Evolutionary conservation across 64 coral and sea anemone genomes (phyloP), one percentile per base, ranked within the genome.

Genomic region (Pocillopora damicornis): DNA sequence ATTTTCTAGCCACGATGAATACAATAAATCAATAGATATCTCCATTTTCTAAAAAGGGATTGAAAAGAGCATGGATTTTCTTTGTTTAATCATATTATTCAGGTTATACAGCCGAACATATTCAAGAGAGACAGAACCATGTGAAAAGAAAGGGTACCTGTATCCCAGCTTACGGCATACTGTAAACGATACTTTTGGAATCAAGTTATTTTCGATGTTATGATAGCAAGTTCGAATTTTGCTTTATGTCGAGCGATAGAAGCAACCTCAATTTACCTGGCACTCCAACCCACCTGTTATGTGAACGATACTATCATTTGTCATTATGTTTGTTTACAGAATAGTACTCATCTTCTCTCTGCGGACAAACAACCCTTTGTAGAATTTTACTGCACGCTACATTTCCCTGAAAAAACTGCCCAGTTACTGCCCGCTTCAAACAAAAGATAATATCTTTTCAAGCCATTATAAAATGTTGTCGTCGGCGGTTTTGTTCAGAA

Each of bases 31-130:
- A 51, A 51, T 71, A 71, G 22, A 71, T 11, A 71, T 20, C 25
- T 0, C 20, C 12, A 71, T 35, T 66, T 37, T 63, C 35, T 2
- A 60, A 22, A 14, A 20, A 38, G 14, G 30, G 65, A 25, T 67
- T 83, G 13, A 69, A 42, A 85, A 18, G 35, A 57, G 37, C 36
- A 38, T n/a, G 18, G 22, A 57, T 26, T 72, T 72, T 13, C 64
- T 85, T 85, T 85, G 81, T 85, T 85, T 73, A 65, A 58, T 25
- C 81, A 85, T 72, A 71, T 85, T 73, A 85, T 85, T 85, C 38
- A 42, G 25, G 23, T 85, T 65, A 72, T 23, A 71, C 67, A 71
- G 25, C 18, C 5, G n/a, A 1, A 71, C 25, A 30, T 71, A n/a
- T 23, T 2, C 12, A 30, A 30, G 30, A 30, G 30, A 30, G 30